phyloP scores from a whole-genome alignment of 2,888 invertebrate genomes.

The Aphidoletes aphidimyza region DNA sequence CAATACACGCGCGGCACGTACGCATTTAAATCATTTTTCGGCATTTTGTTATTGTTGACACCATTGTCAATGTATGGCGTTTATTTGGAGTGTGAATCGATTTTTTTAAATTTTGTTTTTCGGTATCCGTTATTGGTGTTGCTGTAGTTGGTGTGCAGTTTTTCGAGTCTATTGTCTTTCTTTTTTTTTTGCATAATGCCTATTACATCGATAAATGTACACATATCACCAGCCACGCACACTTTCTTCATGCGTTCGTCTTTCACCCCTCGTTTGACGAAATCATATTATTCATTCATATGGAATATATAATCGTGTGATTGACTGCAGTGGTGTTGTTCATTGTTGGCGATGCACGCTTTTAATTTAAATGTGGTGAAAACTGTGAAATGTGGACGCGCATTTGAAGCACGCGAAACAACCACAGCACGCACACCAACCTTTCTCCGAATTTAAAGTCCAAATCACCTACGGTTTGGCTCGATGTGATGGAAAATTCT shows the following conservation, averaged over 20 bases:
- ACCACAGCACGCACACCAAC: too few species aligned
- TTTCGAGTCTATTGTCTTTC: too few species aligned
- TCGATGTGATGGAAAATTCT: too few species aligned
- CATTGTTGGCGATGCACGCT: conserved; percentile 24
- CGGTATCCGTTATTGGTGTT: background rate
- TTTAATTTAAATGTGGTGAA: too few species aligned
- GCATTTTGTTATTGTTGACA: conserved; percentile 43
- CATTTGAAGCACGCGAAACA: too few species aligned
- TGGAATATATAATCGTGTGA: background rate
- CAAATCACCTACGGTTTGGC: too few species aligned
- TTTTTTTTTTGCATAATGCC: too few species aligned
- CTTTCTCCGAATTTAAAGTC: too few species aligned
- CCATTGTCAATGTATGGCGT: background rate
- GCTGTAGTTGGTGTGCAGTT: too few species aligned
- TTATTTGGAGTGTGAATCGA: background rate
- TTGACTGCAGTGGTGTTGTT: conserved; percentile 1
- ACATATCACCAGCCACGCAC: background rate
- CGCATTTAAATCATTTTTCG: conserved; percentile 19
- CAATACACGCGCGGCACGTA: background rate
- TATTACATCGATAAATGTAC: too few species aligned
- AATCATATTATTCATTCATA: background rate
- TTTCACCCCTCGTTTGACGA: background rate
- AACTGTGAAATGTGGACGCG: too few species aligned
- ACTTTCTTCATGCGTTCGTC: background rate
- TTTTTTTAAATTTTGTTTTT: background rate